Evolutionary conservation across 1,140 invertebrate genomes (phyloP).

Genomic region (Pristionchus pacificus): DNA sequence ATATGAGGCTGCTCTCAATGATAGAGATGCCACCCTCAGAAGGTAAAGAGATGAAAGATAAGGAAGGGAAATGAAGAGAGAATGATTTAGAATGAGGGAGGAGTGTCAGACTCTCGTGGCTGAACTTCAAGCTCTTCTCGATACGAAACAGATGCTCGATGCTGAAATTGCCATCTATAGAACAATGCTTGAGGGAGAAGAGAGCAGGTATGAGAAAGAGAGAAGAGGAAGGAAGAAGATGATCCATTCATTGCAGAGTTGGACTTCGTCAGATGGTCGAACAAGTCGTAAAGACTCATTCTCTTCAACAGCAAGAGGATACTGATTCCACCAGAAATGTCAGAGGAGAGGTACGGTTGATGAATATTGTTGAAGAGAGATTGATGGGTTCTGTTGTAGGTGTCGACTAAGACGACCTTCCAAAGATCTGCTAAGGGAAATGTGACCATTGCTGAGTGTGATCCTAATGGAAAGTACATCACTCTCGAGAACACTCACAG

Average conservation of each 20-base stretch:
- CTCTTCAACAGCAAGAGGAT: constrained; percentile 57
- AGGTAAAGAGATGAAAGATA: constrained; percentile 57
- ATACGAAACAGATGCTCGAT: constrained; percentile 60
- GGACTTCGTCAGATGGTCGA: constrained; percentile 57
- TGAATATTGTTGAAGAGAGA: not conserved
- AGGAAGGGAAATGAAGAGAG: constrained; percentile 37
- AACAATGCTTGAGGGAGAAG: constrained; percentile 56
- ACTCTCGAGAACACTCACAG: constrained; percentile 61
- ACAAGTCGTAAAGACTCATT: constrained; percentile 57
- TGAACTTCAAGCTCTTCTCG: constrained; percentile 60
- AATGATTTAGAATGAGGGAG: constrained; percentile 31
- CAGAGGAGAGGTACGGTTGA: constrained; percentile 54
- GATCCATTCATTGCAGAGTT: constrained; percentile 36
- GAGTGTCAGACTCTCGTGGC: constrained; percentile 42
- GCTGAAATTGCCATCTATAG: constrained; percentile 58
- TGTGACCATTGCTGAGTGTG: constrained; percentile 61
- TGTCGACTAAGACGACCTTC: constrained; percentile 63
- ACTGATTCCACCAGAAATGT: constrained; percentile 57
- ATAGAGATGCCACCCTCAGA: constrained; percentile 54
- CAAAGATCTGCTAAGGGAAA: constrained; percentile 55
- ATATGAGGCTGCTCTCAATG: constrained; percentile 56
- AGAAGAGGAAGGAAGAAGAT: too few species aligned
- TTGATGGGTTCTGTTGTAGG: constrained; percentile 21
- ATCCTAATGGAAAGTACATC: constrained; percentile 62
- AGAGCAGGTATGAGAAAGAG: constrained; percentile 38